Conservation (phyloP, 2,888 invertebrate species). For the Adela reaumurella region DNA sequence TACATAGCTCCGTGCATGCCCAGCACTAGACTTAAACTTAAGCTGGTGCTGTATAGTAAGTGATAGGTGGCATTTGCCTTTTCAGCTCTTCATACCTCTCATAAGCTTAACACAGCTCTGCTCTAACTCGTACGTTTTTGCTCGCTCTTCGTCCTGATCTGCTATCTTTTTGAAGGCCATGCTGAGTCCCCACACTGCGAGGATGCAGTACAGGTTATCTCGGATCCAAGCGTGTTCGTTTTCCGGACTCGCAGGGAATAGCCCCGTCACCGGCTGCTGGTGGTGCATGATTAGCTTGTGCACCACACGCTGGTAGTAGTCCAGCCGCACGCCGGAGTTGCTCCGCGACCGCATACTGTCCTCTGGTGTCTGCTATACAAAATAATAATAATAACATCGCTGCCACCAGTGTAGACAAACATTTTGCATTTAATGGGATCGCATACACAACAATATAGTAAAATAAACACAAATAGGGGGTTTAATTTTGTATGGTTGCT, state of each 20-base stretch:
- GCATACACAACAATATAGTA: no score
- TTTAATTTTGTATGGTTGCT: no score
- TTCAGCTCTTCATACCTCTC: slow-evolving; percentile 67
- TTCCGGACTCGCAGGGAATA: slow-evolving; percentile 85
- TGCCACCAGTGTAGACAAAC: no score
- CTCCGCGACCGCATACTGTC: slow-evolving; percentile 89
- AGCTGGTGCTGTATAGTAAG: no score
- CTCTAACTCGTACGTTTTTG: slow-evolving; percentile 96
- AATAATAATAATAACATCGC: no score
- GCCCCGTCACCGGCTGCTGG: slow-evolving; percentile 94
- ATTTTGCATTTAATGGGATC: slow-evolving; percentile 4
- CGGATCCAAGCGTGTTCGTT: slow-evolving; percentile 97
- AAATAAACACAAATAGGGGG: no score
- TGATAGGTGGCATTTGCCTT: no score
- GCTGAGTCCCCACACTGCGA: slow-evolving; percentile 97
- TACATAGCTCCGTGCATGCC: no score
- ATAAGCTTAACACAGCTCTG: slow-evolving; percentile 87
- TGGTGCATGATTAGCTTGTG: slow-evolving; percentile 91
- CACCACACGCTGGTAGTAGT: slow-evolving; percentile 93
- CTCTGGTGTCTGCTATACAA: no score
- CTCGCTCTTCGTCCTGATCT: slow-evolving; percentile 97
- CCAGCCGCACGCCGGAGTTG: slow-evolving; percentile 89
- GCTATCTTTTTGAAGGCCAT: slow-evolving; percentile 99
- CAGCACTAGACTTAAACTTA: no score
- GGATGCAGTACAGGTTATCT: slow-evolving; percentile 95